A percentile compares a stretch with the other conserved stretches of the same genome.
Evolutionary conservation across 2,888 invertebrate genomes (phyloP).

Genomic region (Bruchidius siliquastri): DNA sequence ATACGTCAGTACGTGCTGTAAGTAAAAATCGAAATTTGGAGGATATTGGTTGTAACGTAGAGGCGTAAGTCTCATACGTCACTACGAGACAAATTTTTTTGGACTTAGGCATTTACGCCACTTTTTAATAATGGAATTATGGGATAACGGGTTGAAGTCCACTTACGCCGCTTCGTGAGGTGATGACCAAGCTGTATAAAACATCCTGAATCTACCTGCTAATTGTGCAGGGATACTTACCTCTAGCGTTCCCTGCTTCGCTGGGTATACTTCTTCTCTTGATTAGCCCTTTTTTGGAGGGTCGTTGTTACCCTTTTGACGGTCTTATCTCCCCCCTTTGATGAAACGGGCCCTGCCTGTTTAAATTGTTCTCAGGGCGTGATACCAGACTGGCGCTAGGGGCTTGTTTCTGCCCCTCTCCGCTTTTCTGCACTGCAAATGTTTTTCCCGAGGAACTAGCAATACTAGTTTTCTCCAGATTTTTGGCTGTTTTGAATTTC

Average conservation of each 20-base stretch:
- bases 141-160: no score
- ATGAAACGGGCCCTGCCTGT: slow-evolving; percentile 9
- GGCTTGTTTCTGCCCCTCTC: slow-evolving; percentile 2
- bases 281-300: slow-evolving; percentile 4
- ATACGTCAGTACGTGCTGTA: no score
- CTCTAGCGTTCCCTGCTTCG: slow-evolving; percentile 1
- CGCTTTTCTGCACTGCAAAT: background rate
- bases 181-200: slow-evolving; percentile 1
- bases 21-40: no score
- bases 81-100: no score
- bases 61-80: no score
- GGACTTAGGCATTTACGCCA: no score
- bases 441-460: background rate
- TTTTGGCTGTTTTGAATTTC: slow-evolving; percentile 8
- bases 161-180: no score
- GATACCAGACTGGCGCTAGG: background rate
- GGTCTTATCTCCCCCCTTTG: slow-evolving; percentile 5
- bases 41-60: no score
- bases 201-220: slow-evolving; percentile 5
- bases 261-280: background rate
- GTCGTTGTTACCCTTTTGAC: slow-evolving; percentile 8
- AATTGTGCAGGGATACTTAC: background rate
- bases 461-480: background rate
- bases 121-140: no score
- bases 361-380: slow-evolving; percentile 2